Evolutionary conservation across 2,113 vertebrate species (phyloP), one percentile per base, ranked within the genome.

Genomic region (Bambusicola thoracicus): DNA sequence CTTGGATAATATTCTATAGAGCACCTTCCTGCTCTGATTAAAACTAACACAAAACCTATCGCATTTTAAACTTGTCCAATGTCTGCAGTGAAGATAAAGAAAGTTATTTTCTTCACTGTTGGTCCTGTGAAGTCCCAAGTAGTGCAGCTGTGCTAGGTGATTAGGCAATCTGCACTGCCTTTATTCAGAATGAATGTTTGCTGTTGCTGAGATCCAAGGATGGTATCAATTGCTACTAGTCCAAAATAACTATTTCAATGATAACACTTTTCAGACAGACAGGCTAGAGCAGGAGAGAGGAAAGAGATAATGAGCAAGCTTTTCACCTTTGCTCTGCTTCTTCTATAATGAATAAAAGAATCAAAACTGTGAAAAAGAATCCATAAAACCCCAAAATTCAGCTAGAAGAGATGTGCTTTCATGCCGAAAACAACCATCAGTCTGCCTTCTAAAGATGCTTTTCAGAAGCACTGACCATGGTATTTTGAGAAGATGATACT

Each of bases 181-280:
- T 90, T 93, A 77, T 63, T 77, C 48, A 82, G 44, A 87, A 66
- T 17, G 13, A 92, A 17, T 38, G 29, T 85, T 91, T 77, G 67
- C 55, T 89, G 63, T 76, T 91, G 53, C 44, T 80, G 58, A 85
- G 36, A 68, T 77, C 41, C 58, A 27, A 76, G 55, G 49, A 43
- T 53, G 13, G 21, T 87, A 87, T 41, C 40, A 86, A 80, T 80
- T 92, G 75, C 67, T 92, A 8, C 49, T 66, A 55, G 32, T 81
- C 61, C 77, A 55, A 89, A 92, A 67, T 73, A 92, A 86, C 90
- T 72, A 9, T 92, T 92, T 85, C 63, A 46, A 30, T 82, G 53
- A 32, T 82, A 85, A 66, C 34, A 32, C 61, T 63, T 73, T 90
- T 75, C 89, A 90, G 51, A 80, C 32, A 82, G 44, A 61, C 34